phyloP scores from a whole-genome alignment of 2,888 invertebrate genomes.

The Pegoplata infirma region DNA sequence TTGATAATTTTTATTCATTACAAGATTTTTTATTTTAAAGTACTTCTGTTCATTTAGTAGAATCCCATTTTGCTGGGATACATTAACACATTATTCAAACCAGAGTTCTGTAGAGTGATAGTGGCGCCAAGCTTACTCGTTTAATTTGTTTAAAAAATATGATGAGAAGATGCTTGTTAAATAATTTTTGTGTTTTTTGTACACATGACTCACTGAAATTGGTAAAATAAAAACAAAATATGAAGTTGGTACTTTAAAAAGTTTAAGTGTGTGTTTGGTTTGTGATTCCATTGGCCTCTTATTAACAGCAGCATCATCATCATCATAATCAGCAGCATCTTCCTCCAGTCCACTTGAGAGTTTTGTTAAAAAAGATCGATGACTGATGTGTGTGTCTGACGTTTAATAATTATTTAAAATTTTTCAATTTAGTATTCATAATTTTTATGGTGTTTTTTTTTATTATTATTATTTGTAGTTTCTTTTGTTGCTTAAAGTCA shows the following conservation, averaged over 20 bases:
- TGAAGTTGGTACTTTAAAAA: not conserved
- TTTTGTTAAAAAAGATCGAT: slow-evolving; percentile 21
- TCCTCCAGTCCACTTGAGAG: not conserved
- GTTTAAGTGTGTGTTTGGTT: not conserved
- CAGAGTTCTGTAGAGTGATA: slow-evolving; percentile 13
- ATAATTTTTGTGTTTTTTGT: slow-evolving; percentile 9
- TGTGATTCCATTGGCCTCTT: not conserved
- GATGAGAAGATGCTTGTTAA: slow-evolving; percentile 15
- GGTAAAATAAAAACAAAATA: too few species aligned
- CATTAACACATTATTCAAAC: not conserved
- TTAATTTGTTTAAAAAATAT: slow-evolving; percentile 21
- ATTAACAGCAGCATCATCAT: not conserved
- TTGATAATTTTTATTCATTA: too few species aligned
- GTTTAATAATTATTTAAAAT: slow-evolving; percentile 34
- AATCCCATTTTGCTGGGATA: too few species aligned
- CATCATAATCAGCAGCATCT: not conserved
- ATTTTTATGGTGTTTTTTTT: slow-evolving; percentile 17
- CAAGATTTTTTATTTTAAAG: too few species aligned
- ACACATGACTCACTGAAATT: slow-evolving; percentile 21
- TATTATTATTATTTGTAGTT: slow-evolving; percentile 7
- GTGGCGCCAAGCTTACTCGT: slow-evolving; percentile 50
- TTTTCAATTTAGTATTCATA: slow-evolving; percentile 31
- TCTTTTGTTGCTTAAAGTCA: not conserved
- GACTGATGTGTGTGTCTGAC: slow-evolving; percentile 35
- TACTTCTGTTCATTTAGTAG: too few species aligned